A percentile compares a stretch with the other conserved stretches of the same genome.
Evolutionary conservation across 2,113 vertebrate species (phyloP).

Genomic region (Actinemys pallida): DNA sequence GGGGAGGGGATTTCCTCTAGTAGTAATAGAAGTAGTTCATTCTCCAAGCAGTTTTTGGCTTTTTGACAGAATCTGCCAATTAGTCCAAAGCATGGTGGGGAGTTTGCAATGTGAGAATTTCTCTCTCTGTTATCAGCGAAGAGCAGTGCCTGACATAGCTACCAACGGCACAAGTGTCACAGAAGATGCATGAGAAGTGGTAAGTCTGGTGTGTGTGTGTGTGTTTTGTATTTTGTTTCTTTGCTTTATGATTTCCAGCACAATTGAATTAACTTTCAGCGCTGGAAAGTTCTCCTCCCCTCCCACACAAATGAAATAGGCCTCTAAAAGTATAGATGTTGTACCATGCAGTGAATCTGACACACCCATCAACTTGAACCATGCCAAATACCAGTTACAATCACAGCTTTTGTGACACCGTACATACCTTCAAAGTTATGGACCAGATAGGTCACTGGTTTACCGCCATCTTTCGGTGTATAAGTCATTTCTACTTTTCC

Average conservation of each 20-base stretch:
- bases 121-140: background rate
- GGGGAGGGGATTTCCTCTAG: background rate
- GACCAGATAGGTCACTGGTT: slow-evolving; percentile 86
- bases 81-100: background rate
- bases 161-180: background rate
- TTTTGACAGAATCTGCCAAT: background rate
- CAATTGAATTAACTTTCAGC: background rate
- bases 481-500: slow-evolving; percentile 96
- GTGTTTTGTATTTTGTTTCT: background rate
- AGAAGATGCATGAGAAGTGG: background rate
- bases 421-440: slow-evolving; percentile 92
- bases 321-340: background rate
- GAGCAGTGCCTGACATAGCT: background rate
- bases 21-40: background rate
- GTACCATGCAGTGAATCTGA: background rate
- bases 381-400: background rate
- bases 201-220: background rate
- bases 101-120: background rate
- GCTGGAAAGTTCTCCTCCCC: background rate
- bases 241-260: background rate
- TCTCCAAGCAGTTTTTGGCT: background rate
- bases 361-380: background rate
- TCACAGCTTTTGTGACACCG: background rate
- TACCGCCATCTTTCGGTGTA: slow-evolving; percentile 84
- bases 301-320: background rate